Conservation (phyloP, 2,113 vertebrate species). For the Leucopsar rothschildi region DNA sequence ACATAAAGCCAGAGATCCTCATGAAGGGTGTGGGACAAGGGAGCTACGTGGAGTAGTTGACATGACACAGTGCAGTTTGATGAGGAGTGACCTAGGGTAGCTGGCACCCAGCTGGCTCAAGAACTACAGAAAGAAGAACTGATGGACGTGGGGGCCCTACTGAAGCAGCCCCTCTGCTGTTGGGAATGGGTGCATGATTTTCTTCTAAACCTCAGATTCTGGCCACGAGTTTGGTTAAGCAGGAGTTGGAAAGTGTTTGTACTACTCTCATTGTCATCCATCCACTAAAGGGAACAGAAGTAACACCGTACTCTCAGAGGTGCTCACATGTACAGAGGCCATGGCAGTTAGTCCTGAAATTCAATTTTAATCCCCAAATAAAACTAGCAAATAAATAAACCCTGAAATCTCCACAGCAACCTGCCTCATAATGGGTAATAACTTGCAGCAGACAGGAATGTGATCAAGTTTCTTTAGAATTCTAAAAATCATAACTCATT, state of each 20-base stretch:
- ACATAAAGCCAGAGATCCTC: background rate
- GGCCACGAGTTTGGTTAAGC: background rate
- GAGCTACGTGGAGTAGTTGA: background rate
- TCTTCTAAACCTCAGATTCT: background rate
- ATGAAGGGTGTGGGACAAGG: background rate
- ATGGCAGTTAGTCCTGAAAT: background rate
- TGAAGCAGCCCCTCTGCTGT: background rate
- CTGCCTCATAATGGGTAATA: background rate
- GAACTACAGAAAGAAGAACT: background rate
- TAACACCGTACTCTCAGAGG: background rate
- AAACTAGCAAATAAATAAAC: background rate
- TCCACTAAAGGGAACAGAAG: background rate
- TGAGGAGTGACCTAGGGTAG: background rate
- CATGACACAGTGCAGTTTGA: background rate
- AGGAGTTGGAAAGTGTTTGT: background rate
- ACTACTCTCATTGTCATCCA: background rate
- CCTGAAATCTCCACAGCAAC: accelerated
- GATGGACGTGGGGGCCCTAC: background rate
- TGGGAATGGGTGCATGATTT: accelerated
- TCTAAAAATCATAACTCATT: background rate
- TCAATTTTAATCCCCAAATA: background rate
- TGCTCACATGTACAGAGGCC: background rate
- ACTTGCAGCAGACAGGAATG: background rate
- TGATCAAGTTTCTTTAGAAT: background rate
- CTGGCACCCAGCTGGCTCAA: background rate